Conservation (phyloP, 2,888 invertebrate species). For the Hermaeophaga mercurialis region DNA sequence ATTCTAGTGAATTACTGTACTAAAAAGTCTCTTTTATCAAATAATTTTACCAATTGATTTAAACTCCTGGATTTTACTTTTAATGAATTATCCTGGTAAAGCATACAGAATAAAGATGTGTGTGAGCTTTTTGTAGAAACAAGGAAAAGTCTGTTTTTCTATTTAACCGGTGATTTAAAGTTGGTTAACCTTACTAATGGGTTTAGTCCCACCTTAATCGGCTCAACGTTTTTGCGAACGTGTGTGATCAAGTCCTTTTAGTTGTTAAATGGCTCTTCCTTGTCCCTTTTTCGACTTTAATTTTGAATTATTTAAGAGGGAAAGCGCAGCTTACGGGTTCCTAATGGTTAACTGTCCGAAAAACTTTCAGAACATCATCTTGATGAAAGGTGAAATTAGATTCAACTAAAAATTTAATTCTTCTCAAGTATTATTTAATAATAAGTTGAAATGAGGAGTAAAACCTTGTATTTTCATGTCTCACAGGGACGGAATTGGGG, state of each 20-base stretch:
- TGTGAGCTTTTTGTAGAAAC: background rate
- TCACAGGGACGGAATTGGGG: no score
- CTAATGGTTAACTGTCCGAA: no score
- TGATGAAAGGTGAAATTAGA: no score
- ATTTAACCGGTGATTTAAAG: conserved; percentile 6
- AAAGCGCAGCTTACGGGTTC: no score
- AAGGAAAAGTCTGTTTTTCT: conserved; percentile 2
- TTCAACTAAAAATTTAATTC: no score
- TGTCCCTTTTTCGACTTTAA: conserved; percentile 14
- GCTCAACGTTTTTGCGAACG: conserved; percentile 21
- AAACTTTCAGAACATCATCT: no score
- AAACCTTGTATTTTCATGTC: no score
- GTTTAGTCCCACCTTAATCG: conserved; percentile 20
- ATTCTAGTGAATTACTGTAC: no score
- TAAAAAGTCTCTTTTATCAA: no score
- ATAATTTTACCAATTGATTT: no score
- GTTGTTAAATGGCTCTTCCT: conserved; percentile 13
- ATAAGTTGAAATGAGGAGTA: no score
- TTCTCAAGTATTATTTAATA: no score
- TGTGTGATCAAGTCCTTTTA: conserved; percentile 17
- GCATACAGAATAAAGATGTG: background rate
- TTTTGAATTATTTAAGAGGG: conserved; percentile 22
- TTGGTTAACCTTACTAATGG: conserved; percentile 25
- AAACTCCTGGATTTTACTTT: background rate
- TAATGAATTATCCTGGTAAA: conserved; percentile 2